Evolutionary conservation across 2,113 vertebrate species (phyloP).

Genomic region (Ranitomeya imitator): DNA sequence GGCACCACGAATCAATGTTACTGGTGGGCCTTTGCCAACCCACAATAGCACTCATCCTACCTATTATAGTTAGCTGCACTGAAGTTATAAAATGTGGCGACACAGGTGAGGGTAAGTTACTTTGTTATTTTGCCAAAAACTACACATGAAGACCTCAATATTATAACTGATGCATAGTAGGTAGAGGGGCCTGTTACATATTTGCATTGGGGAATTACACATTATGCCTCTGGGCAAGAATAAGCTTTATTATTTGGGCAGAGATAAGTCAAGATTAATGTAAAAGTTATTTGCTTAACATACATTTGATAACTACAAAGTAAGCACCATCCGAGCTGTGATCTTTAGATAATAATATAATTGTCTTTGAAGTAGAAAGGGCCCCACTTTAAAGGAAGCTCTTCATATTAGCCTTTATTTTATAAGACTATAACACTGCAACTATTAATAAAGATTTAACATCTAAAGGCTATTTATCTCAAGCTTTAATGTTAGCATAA

Average conservation of each 20-base stretch:
- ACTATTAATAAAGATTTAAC: slow-evolving; percentile 38
- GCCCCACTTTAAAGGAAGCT: slow-evolving; percentile 25
- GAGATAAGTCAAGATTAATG: slow-evolving; percentile 15
- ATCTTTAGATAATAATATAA: slow-evolving; percentile 45
- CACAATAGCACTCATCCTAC: no score
- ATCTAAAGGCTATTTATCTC: slow-evolving; percentile 37
- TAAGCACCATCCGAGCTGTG: slow-evolving; percentile 11
- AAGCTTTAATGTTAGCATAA: slow-evolving; percentile 36
- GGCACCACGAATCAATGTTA: no score
- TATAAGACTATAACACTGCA: slow-evolving; percentile 5
- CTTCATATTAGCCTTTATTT: slow-evolving; percentile 22
- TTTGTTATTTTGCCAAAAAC: no score
- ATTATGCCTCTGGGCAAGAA: neutral
- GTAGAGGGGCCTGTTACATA: neutral
- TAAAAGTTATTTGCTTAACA: slow-evolving; percentile 8
- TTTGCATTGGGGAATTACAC: neutral
- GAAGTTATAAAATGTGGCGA: no score
- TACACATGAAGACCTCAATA: no score
- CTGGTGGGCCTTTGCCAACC: no score
- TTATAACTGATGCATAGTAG: no score
- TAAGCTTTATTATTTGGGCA: neutral
- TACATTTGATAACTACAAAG: slow-evolving; percentile 8
- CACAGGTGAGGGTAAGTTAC: no score
- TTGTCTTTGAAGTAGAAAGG: slow-evolving; percentile 26
- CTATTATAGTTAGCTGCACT: no score